phyloP scores from a whole-genome alignment of 2,888 invertebrate genomes.

The Cremastinae sp. region DNA sequence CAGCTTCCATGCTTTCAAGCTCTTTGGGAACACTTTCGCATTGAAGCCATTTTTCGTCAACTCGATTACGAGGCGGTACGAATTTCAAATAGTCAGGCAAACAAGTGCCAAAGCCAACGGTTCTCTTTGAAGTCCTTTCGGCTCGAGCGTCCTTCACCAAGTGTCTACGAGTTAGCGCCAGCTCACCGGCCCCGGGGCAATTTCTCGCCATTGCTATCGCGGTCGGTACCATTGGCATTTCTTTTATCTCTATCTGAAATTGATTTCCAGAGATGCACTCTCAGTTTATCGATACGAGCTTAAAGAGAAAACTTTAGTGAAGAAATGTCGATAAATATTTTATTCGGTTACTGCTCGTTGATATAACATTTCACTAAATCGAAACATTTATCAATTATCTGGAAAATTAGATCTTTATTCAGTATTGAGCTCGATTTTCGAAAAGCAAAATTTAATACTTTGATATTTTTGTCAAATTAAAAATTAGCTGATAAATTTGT shows the following conservation, averaged over 20 bases:
- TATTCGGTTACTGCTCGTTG: too few species aligned
- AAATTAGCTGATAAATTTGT: neutral
- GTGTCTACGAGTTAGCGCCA: constrained; percentile 81
- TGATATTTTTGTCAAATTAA: neutral
- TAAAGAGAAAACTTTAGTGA: too few species aligned
- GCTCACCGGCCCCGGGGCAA: constrained; percentile 81
- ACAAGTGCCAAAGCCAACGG: constrained; percentile 81
- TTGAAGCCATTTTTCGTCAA: constrained; percentile 82
- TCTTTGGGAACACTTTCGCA: constrained; percentile 83
- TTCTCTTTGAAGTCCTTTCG: constrained; percentile 80
- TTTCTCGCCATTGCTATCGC: constrained; percentile 81
- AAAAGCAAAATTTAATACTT: too few species aligned
- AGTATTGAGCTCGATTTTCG: too few species aligned
- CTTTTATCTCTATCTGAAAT: constrained; percentile 81
- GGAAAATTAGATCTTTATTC: too few species aligned
- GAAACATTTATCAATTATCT: too few species aligned
- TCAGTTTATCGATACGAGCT: neutral
- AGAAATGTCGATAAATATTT: too few species aligned
- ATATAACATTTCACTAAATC: too few species aligned
- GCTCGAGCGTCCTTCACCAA: constrained; percentile 81
- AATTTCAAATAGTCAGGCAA: constrained; percentile 82
- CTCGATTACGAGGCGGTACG: constrained; percentile 82
- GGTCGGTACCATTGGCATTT: constrained; percentile 83
- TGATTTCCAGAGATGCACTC: neutral
- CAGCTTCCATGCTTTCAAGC: constrained; percentile 83